These are phyloP conservation scores for Nerophis ophidion DNA, from an alignment of 2,113 vertebrate species.

Conservation along the genomic window DNA sequence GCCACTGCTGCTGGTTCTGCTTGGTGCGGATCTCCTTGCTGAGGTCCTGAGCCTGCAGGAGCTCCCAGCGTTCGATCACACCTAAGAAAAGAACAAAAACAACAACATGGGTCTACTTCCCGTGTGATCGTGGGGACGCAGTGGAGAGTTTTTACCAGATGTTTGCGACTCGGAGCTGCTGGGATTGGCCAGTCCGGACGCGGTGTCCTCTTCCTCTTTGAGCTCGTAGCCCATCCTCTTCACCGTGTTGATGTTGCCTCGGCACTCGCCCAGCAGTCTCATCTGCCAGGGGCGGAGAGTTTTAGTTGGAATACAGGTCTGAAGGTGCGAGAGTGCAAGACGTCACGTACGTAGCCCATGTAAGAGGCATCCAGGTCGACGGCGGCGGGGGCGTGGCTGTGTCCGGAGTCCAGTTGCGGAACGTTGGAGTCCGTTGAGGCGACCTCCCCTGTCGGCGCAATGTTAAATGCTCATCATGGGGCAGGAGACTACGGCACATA, in stretches of 20 bases:
- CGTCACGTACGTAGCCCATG: constrained; percentile 87
- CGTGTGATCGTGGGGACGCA: no score
- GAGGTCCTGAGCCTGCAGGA: constrained; percentile 91
- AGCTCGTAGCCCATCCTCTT: constrained; percentile 84
- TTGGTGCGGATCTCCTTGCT: constrained; percentile 90
- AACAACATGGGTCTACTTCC: no score
- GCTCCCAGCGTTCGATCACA: constrained; percentile 96
- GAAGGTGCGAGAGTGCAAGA: no score
- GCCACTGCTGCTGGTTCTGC: constrained; percentile 92
- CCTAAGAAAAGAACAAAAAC: constrained; percentile 58
- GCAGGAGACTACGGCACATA: neutral
- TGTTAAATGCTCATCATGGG: constrained; percentile 13
- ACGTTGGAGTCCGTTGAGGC: constrained; percentile 79
- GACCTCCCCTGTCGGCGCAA: constrained; percentile 69
- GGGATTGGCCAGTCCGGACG: constrained; percentile 85
- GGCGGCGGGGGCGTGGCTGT: constrained; percentile 83
- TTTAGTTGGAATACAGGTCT: neutral
- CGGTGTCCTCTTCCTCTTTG: constrained; percentile 85
- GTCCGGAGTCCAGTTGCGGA: constrained; percentile 78
- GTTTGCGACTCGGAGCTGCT: constrained; percentile 87
- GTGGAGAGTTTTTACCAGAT: constrained; percentile 69
- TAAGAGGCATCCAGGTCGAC: constrained; percentile 87
- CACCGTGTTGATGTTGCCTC: constrained; percentile 87
- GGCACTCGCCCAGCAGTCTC: constrained; percentile 90
- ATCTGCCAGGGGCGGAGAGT: constrained; percentile 65